phyloP scores from a whole-genome alignment of 2,888 invertebrate species.

The Pammene aurita region DNA sequence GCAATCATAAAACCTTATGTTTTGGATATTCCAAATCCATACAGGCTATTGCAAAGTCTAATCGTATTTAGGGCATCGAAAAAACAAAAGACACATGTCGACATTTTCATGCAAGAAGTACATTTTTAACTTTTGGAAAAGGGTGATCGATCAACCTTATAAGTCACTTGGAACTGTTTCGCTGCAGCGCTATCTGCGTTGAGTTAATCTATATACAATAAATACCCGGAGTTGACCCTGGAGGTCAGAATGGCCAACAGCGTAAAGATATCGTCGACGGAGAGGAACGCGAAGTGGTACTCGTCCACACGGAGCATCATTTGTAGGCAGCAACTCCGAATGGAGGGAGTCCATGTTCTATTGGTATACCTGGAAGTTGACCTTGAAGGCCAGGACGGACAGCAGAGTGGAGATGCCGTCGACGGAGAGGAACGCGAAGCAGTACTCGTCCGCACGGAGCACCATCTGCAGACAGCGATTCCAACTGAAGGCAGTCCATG shows the following conservation, averaged over 20 bases:
- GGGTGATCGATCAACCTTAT: too few species aligned
- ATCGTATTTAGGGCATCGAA: too few species aligned
- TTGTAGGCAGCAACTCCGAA: slow-evolving; percentile 98
- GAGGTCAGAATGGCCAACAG: slow-evolving; percentile 95
- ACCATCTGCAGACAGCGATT: slow-evolving; percentile 99
- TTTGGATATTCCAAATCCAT: not conserved
- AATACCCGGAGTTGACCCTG: slow-evolving; percentile 93
- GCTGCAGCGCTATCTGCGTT: too few species aligned
- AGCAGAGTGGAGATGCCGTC: slow-evolving; percentile 97
- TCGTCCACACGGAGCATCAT: slow-evolving; percentile 99
- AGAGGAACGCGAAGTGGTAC: slow-evolving; percentile 97
- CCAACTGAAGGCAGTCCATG: slow-evolving; percentile 99
- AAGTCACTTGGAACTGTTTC: too few species aligned
- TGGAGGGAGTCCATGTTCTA: slow-evolving; percentile 99
- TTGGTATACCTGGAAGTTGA: slow-evolving; percentile 91
- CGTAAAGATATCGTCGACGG: slow-evolving; percentile 97
- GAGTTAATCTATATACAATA: too few species aligned
- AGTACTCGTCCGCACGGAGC: slow-evolving; percentile 97
- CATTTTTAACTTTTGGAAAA: too few species aligned
- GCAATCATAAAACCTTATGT: not conserved
- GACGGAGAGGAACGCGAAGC: slow-evolving; percentile 96
- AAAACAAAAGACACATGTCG: too few species aligned
- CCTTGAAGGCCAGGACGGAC: slow-evolving; percentile 94
- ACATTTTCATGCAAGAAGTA: too few species aligned
- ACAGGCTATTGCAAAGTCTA: too few species aligned